phyloP scores from a whole-genome alignment of 2,888 invertebrate species.

The Hemicrepidius hirtus region DNA sequence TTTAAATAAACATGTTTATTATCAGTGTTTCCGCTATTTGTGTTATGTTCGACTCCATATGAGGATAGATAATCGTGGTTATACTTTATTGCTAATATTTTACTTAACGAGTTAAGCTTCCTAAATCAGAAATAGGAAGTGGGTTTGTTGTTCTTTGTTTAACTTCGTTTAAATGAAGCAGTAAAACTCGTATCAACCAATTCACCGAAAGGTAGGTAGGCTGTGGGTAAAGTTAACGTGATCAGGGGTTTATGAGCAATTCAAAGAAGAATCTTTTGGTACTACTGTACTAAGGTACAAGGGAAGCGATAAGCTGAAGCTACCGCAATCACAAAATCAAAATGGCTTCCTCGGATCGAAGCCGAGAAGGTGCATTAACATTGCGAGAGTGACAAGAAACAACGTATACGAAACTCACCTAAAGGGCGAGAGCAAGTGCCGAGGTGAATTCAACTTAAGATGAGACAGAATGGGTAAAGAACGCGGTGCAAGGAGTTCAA shows the following conservation, averaged over 20 bases:
- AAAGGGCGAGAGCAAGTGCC: constrained; percentile 32
- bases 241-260: constrained; percentile 5
- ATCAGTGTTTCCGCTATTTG: too few species aligned
- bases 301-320: constrained; percentile 53
- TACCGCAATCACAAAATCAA: constrained; percentile 62
- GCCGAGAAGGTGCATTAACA: constrained; percentile 43
- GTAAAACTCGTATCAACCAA: not conserved
- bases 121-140: too few species aligned
- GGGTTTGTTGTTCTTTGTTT: too few species aligned
- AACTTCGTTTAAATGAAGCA: too few species aligned
- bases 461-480: constrained; percentile 40
- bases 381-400: constrained; percentile 38
- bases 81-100: too few species aligned
- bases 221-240: not conserved
- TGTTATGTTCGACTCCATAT: too few species aligned
- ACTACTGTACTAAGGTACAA: constrained; percentile 17
- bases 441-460: constrained; percentile 41
- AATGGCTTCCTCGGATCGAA: constrained; percentile 67
- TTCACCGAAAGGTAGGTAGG: not conserved
- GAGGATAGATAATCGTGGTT: too few species aligned
- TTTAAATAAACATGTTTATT: too few species aligned
- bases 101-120: too few species aligned
- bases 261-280: constrained; percentile 17
- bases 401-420: constrained; percentile 9
- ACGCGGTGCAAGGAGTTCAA: constrained; percentile 14